These are phyloP conservation scores for Chrysolina americana DNA, from an alignment of 2,888 invertebrate species.

Conservation along the genomic window DNA sequence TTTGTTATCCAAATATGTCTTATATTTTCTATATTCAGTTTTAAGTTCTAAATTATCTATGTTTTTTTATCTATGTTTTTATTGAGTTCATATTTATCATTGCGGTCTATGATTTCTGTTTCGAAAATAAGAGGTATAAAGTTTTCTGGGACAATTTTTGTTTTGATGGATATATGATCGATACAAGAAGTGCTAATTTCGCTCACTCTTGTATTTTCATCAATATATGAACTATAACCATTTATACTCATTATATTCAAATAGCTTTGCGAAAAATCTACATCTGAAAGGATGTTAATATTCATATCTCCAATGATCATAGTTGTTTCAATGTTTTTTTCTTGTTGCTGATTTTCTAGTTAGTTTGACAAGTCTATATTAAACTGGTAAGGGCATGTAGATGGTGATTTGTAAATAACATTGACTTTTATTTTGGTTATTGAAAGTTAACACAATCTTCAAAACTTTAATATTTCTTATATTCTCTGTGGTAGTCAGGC, in stretches of 20 bases:
- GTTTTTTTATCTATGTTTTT: no score
- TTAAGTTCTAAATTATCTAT: no score
- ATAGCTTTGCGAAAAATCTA: conserved; percentile 18
- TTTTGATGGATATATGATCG: conserved; percentile 1
- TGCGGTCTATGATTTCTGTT: conserved; percentile 4
- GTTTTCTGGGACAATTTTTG: neutral
- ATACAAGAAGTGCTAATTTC: neutral
- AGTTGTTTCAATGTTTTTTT: conserved; percentile 26
- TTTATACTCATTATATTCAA: conserved; percentile 21
- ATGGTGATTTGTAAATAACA: conserved; percentile 22
- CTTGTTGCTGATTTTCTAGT: conserved; percentile 12
- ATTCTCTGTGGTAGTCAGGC: neutral
- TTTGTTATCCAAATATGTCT: no score
- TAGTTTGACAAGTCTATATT: conserved; percentile 20
- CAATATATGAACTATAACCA: conserved; percentile 4
- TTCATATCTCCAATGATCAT: conserved; percentile 1
- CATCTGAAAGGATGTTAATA: conserved; percentile 14
- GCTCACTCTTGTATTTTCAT: conserved; percentile 1
- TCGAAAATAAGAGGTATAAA: conserved; percentile 8
- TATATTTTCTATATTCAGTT: no score
- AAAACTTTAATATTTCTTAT: conserved; percentile 5
- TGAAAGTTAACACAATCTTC: conserved; percentile 25
- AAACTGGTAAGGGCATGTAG: conserved; percentile 24
- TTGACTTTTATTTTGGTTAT: conserved; percentile 20
- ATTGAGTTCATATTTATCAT: no score